These are phyloP conservation scores for Cheilosia scutellata DNA, from an alignment of 2,888 invertebrate species.

Conservation along the genomic window DNA sequence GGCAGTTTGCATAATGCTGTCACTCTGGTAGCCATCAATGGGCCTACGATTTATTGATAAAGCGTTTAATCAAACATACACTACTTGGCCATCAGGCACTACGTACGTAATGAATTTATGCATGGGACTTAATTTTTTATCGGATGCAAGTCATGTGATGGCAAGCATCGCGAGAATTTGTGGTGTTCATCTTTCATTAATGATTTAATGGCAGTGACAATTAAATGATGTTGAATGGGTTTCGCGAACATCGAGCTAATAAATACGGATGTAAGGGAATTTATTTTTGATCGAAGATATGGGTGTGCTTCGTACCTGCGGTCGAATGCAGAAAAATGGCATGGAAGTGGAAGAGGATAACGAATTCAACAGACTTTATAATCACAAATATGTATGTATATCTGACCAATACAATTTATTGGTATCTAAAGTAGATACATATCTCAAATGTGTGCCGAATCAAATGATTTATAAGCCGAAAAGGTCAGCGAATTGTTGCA, in stretches of 20 bases:
- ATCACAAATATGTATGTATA: conserved; percentile 13
- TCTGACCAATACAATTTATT: conserved; percentile 50
- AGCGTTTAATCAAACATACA: conserved; percentile 67
- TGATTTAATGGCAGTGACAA: conserved; percentile 66
- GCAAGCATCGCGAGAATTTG: conserved; percentile 11
- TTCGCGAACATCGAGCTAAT: conserved; percentile 3
- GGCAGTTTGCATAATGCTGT: conserved; percentile 65
- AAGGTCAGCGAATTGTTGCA: conserved; percentile 10
- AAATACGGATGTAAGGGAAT: conserved; percentile 30
- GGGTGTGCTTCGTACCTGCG: conserved; percentile 1
- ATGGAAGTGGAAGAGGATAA: neutral
- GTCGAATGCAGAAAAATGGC: neutral
- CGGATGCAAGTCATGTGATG: conserved; percentile 5
- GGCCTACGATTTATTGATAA: conserved; percentile 63
- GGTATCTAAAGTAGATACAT: conserved; percentile 13
- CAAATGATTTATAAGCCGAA: conserved; percentile 53
- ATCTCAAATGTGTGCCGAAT: conserved; percentile 33
- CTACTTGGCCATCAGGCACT: neutral
- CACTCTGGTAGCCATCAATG: conserved; percentile 66
- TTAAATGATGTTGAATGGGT: conserved; percentile 54
- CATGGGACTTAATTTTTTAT: conserved; percentile 52
- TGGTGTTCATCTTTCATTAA: conserved; percentile 40
- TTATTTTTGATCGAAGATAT: conserved; percentile 4
- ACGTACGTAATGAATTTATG: conserved; percentile 48
- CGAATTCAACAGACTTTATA: neutral